Percentiles rank a stretch among this genome's conserved stretches.
Evolutionary conservation across 1,140 invertebrate species (phyloP).

Genomic region (Caenorhabditis remanei): DNA sequence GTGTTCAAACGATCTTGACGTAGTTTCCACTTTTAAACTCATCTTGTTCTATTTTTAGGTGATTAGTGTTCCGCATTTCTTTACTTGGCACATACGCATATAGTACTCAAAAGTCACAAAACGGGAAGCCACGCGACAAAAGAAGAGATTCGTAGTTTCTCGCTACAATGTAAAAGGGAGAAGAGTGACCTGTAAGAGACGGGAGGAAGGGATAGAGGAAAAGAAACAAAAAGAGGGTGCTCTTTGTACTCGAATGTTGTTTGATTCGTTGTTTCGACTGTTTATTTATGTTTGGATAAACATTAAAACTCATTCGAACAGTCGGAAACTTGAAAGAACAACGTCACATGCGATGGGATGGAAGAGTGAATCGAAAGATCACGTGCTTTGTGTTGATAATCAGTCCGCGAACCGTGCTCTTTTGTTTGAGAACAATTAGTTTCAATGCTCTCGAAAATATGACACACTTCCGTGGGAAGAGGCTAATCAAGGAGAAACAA

Average conservation of each 20-base stretch:
- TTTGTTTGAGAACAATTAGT: constrained; percentile 10
- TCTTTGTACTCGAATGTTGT: constrained; percentile 47
- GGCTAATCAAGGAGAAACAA: too few species aligned
- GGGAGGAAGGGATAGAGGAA: neutral
- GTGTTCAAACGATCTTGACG: constrained; percentile 33
- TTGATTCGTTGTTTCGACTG: constrained; percentile 39
- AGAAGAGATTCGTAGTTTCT: neutral
- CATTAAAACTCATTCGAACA: constrained; percentile 45
- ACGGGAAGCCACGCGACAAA: neutral
- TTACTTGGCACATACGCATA: neutral
- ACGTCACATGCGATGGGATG: neutral
- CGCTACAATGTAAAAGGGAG: constrained; percentile 4
- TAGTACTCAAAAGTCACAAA: constrained; percentile 38
- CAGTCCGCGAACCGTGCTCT: constrained; percentile 6
- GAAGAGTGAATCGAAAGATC: constrained; percentile 2
- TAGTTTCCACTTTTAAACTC: constrained; percentile 37
- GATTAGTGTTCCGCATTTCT: constrained; percentile 14
- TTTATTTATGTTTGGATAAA: constrained; percentile 52
- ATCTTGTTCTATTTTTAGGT: constrained; percentile 24
- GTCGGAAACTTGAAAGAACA: constrained; percentile 31
- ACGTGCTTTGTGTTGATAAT: constrained; percentile 31
- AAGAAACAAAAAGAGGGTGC: constrained; percentile 10
- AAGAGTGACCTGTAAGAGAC: constrained; percentile 7
- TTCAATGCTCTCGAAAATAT: neutral
- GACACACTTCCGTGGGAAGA: too few species aligned